Conservation (phyloP, 1,140 invertebrate species). For the Hylaeus volcanicus region DNA sequence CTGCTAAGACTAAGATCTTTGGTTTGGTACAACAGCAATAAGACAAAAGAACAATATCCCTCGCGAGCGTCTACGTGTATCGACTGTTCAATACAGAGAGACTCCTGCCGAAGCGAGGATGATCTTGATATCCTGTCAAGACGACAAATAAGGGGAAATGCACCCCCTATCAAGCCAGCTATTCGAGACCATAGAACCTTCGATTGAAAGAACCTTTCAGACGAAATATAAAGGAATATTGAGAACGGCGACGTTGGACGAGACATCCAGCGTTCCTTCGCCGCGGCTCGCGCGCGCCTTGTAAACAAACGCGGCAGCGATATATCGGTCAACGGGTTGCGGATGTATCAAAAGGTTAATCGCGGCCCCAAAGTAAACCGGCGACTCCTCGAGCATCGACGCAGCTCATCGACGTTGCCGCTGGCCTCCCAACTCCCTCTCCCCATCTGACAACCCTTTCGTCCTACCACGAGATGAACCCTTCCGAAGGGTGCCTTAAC, state of each 20-base stretch:
- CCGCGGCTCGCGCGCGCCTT: not conserved
- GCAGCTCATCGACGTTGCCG: conserved; percentile 15
- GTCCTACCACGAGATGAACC: conserved; percentile 30
- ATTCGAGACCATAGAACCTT: not conserved
- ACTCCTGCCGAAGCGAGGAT: too few relatives aligned
- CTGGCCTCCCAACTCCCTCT: not conserved
- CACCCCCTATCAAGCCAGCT: too few relatives aligned
- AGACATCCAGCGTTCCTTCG: not conserved
- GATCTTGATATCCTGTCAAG: too few relatives aligned
- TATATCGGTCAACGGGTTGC: conserved; percentile 49
- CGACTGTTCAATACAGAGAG: too few relatives aligned
- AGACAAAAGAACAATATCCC: too few relatives aligned
- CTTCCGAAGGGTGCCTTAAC: conserved; percentile 55
- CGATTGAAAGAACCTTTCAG: not conserved
- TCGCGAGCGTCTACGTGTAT: too few relatives aligned
- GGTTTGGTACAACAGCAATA: too few relatives aligned
- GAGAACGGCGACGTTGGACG: not conserved
- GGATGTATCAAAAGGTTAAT: conserved; percentile 45
- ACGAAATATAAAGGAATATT: not conserved
- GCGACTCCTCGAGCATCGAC: conserved; percentile 27
- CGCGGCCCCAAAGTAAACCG: conserved; percentile 28
- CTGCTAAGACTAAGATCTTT: too few relatives aligned
- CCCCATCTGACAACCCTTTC: not conserved
- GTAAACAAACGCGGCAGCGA: conserved; percentile 16
- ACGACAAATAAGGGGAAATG: too few relatives aligned